Base-by-base conservation (phyloP, 2,888 invertebrate genomes). In the Helicoverpa assulta region DNA sequence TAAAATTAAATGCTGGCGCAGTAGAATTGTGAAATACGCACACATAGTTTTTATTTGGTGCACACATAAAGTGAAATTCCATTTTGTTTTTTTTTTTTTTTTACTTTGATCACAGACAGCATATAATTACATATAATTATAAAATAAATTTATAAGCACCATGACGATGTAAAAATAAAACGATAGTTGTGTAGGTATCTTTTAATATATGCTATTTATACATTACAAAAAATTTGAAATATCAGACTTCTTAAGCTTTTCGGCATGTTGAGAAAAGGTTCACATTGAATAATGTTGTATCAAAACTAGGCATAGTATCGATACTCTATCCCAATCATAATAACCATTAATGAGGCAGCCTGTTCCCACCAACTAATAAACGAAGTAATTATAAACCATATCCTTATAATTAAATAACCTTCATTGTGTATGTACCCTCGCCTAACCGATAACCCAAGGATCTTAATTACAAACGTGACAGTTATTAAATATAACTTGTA, bases 401-500 rank as follows among this genome's bases (percentile, higher is more conserved):
- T 50, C 8, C n/a, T 53, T 19, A 57, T 70, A 56, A 70, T 50
- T n/a, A 70, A 70, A 73, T 57, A 57, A n/a, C 47, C 52, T 74
- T 55, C 74, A 60, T 37, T 52, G 60, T 60, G 37, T 19, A 29
- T 54, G 21, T 53, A 70, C 47, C 71, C 63, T 65, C 47, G 40
- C 50, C 43, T 52, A 51, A 73, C 74, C 66, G 61, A 78, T 62
- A 60, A 52, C 53, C 61, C 61, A 66, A 62, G 73, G 67, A 75
- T 66, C 79, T 75, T 75, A 79, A 75, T 75, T 78, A 75, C 52
- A 75, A 59, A 37, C 61, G 58, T 73, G 75, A 75, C 75, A 79
- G 57, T 73, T 78, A 75, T 75, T 75, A 78, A 75, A 75, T 79
- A 66, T 65, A 73, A 61, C 58, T 78, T 73, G 54, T 73, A 73